These are phyloP conservation scores for Harpagifer antarcticus DNA, from an alignment of 2,797 vertebrate species.

Conservation along the genomic window DNA sequence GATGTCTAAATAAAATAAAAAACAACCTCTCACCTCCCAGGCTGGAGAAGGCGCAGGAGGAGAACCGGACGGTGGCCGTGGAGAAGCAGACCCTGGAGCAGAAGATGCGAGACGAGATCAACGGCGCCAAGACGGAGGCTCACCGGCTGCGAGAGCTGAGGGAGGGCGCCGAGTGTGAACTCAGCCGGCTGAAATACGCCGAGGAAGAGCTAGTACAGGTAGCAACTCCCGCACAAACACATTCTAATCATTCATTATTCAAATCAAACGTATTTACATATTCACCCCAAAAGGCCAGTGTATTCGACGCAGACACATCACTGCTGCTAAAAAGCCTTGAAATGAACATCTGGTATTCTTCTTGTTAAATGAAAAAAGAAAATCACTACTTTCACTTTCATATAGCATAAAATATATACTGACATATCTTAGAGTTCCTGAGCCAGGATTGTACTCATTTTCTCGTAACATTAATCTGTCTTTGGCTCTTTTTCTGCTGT, in stretches of 20 bases:
- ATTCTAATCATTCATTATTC: background rate
- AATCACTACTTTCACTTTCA: background rate
- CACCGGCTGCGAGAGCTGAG: slow-evolving; percentile 92
- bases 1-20: no score
- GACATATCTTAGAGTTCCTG: slow-evolving; percentile 14
- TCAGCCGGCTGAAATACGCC: slow-evolving; percentile 96
- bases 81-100: slow-evolving; percentile 98
- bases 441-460: slow-evolving; percentile 2
- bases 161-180: slow-evolving; percentile 94
- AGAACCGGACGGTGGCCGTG: slow-evolving; percentile 97
- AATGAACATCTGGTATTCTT: slow-evolving; percentile 21
- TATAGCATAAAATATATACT: slow-evolving; percentile 24
- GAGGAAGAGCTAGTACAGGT: slow-evolving; percentile 98
- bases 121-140: slow-evolving; percentile 94
- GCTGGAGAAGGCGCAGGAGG: slow-evolving; percentile 97
- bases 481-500: no score
- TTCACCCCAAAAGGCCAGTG: background rate
- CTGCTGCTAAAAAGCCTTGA: slow-evolving; percentile 19
- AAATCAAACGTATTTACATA: background rate
- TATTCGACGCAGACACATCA: background rate
- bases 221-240: background rate
- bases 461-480: background rate
- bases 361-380: background rate
- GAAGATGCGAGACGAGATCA: slow-evolving; percentile 98
- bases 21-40: slow-evolving; percentile 70